Evolutionary conservation across 2,888 invertebrate genomes (phyloP).

Genomic region (Cordilura impudica): DNA sequence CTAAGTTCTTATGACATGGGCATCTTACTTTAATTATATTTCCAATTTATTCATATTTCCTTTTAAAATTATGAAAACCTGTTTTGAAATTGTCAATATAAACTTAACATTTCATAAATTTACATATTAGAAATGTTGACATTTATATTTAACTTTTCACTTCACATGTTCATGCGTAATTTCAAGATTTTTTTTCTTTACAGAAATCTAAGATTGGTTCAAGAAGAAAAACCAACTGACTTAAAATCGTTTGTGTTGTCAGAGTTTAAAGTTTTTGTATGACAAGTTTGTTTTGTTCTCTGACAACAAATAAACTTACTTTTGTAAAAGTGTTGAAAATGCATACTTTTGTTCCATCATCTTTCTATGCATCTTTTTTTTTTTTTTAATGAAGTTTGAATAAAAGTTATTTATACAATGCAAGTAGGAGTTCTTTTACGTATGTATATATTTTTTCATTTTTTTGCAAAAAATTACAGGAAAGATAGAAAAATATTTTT

Average conservation of each 20-base stretch:
- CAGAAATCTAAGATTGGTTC: neutral
- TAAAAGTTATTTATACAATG: neutral
- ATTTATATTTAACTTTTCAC: conserved; percentile 53
- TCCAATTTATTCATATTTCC: too few relatives aligned
- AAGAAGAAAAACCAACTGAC: neutral
- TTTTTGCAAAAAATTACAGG: neutral
- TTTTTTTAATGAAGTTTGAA: neutral
- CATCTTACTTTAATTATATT: too few relatives aligned
- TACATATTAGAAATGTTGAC: conserved; percentile 44
- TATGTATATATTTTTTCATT: neutral
- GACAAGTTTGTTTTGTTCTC: neutral
- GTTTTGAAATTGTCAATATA: too few relatives aligned
- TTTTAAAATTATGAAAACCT: too few relatives aligned
- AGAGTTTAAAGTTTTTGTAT: conserved; percentile 25
- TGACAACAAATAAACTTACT: neutral
- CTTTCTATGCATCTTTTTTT: conserved; percentile 9
- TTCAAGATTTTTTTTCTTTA: neutral
- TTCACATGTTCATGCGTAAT: neutral
- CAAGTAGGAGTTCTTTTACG: conserved; percentile 1
- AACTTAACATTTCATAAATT: conserved; percentile 37
- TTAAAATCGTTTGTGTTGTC: conserved; percentile 29
- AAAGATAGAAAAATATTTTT: conserved; percentile 38
- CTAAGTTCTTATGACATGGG: too few relatives aligned
- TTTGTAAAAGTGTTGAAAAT: conserved; percentile 41
- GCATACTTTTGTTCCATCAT: conserved; percentile 16